Base-by-base conservation (phyloP, 2,888 invertebrate genomes). In the Aleiodes leptofemur region DNA sequence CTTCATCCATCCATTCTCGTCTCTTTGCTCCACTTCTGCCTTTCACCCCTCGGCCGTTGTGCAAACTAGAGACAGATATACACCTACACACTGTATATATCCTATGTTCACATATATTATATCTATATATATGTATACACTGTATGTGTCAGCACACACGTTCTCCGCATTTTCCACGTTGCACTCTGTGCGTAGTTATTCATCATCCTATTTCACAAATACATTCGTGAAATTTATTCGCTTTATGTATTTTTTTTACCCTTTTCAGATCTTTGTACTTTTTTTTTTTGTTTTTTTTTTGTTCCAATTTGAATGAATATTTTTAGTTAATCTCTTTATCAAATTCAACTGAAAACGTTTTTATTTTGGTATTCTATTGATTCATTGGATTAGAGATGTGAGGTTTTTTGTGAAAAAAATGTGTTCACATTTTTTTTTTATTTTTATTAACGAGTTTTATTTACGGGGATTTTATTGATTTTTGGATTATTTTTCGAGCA, bases 121-220 rank as follows among this genome's bases (percentile, higher is more conserved):
- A 74, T 14, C 56, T 64, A 59, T 31, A 71, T 34, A 29, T 73
- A 69, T 74, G 23, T 66, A 43, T 64, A 31, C 66, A 55, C 29
- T 57, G 50, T 73, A 64, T 38, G 72, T 77, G 74, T 74, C 74
- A 76, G 74, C 74, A 72, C 74, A 69, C 76, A 71, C 72, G 69
- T 74, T 76, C 57, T 51, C 66, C n/a, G 61, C 76, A 71, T 77
- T 74, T 76, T 72, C 69, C 69, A 53, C 55, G 55, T 71, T 68
- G 69, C 68, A n/a, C 56, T 55, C 31, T 16, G 56, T 64, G 38
- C 70, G 29, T 16, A 50, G 61, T 69, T 69, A 64, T 75, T 48
- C 53, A 66, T 64, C 76, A 68, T 66, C 64, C 48, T 51, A 68
- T 72, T 66, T 72, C 69, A 55, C 51, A 48, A 56, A 57, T 50